phyloP scores from a whole-genome alignment of 2,888 invertebrate species.

The Andrena flavipes region DNA sequence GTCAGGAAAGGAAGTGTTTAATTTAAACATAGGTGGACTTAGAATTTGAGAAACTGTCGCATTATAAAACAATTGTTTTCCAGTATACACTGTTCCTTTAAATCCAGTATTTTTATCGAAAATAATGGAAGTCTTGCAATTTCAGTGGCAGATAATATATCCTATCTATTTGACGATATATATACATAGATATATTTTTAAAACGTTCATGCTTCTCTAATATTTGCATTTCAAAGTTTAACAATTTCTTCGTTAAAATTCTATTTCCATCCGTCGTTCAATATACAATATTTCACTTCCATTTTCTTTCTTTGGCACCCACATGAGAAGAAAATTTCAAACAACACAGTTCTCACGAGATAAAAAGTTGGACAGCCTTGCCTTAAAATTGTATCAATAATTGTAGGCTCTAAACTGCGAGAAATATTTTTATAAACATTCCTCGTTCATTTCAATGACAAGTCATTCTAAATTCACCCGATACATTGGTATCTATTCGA shows the following conservation, averaged over 20 bases:
- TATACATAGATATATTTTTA: conserved; percentile 31
- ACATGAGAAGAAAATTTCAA: conserved; percentile 26
- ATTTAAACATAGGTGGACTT: not conserved
- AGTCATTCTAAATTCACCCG: conserved; percentile 32
- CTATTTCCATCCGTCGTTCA: conserved; percentile 44
- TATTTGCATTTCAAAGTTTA: conserved; percentile 46
- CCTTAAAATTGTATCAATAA: conserved; percentile 29
- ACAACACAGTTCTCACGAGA: conserved; percentile 32
- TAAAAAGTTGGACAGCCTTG: conserved; percentile 58
- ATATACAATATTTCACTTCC: conserved; percentile 33
- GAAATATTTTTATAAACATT: conserved; percentile 24
- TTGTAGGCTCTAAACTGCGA: conserved; percentile 28
- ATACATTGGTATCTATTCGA: conserved; percentile 25
- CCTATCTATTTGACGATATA: conserved; percentile 25
- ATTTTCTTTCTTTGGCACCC: conserved; percentile 29
- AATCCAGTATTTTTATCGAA: not conserved
- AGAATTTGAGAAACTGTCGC: not conserved
- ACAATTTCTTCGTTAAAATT: conserved; percentile 51
- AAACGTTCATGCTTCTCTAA: conserved; percentile 44
- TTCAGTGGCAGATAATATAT: not conserved
- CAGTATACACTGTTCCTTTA: not conserved
- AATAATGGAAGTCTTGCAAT: not conserved
- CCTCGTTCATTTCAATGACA: conserved; percentile 16
- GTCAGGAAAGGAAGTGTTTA: not conserved
- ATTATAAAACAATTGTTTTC: not conserved